A percentile compares a stretch with the other conserved stretches of the same genome.
phyloP scores from a whole-genome alignment of 2,888 invertebrate species.

The Macrophya annulata region DNA sequence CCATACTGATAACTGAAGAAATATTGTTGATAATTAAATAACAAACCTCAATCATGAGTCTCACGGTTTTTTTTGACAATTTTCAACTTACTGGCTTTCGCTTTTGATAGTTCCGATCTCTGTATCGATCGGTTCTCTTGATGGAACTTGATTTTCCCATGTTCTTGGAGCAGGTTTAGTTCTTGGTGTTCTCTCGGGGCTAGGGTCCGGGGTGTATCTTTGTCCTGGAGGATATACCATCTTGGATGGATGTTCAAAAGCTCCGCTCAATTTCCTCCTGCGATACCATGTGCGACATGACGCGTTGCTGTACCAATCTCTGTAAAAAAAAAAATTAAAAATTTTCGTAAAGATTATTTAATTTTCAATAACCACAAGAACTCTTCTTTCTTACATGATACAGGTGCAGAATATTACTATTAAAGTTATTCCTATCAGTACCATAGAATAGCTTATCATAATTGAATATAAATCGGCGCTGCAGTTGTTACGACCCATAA shows the following conservation, averaged over 20 bases:
- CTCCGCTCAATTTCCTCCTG: slow-evolving; percentile 90
- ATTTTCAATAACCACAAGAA: neutral
- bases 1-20: slow-evolving; percentile 94
- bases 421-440: slow-evolving; percentile 46
- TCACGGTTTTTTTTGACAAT: neutral
- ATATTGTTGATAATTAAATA: neutral
- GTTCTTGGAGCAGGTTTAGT: slow-evolving; percentile 79
- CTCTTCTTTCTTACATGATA: slow-evolving; percentile 28
- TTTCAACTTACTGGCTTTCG: slow-evolving; percentile 90
- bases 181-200: slow-evolving; percentile 83
- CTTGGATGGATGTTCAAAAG: slow-evolving; percentile 94
- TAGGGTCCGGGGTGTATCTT: slow-evolving; percentile 89
- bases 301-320: slow-evolving; percentile 95
- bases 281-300: slow-evolving; percentile 94
- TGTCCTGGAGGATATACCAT: slow-evolving; percentile 97
- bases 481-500: neutral
- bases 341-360: slow-evolving; percentile 20
- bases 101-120: slow-evolving; percentile 90
- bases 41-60: neutral
- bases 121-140: slow-evolving; percentile 91
- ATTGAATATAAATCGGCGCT: slow-evolving; percentile 7
- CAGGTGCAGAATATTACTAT: slow-evolving; percentile 34
- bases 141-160: slow-evolving; percentile 88
- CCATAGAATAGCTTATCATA: slow-evolving; percentile 34
- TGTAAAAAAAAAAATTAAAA: slow-evolving; percentile 73